A percentile compares a stretch with the other conserved stretches of the same genome.
These are phyloP conservation scores for Melinaea menophilus DNA, from an alignment of 2,888 invertebrate species.

Conservation along the genomic window DNA sequence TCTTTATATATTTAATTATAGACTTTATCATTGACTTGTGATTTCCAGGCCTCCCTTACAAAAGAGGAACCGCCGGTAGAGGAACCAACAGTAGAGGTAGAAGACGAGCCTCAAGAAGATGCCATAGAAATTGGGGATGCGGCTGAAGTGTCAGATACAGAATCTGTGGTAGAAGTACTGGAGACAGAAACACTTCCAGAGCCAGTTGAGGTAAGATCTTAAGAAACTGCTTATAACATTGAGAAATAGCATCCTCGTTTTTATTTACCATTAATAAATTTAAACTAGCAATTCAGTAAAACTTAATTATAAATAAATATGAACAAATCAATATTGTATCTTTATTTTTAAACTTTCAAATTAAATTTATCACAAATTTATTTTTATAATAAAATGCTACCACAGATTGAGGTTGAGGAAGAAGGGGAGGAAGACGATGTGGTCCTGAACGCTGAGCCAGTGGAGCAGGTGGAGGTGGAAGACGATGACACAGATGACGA, in stretches of 20 bases:
- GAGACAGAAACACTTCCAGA: conserved; percentile 41
- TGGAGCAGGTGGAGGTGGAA: conserved; percentile 81
- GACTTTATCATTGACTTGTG: too few relatives aligned
- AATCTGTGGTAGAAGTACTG: conserved; percentile 65
- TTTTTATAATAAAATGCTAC: background rate
- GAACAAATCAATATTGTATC: too few relatives aligned
- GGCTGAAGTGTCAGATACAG: conserved; percentile 56
- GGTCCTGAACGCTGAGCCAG: conserved; percentile 82
- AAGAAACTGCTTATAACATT: background rate
- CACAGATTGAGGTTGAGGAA: conserved; percentile 48
- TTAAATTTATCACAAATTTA: background rate
- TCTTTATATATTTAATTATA: too few relatives aligned
- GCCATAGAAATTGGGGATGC: conserved; percentile 69
- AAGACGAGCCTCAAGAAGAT: conserved; percentile 51
- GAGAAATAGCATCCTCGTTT: background rate
- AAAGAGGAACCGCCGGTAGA: conserved; percentile 51
- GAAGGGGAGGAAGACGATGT: conserved; percentile 83
- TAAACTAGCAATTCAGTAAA: too few relatives aligned
- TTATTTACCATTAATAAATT: background rate
- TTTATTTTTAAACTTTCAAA: background rate
- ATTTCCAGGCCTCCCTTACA: conserved; percentile 52
- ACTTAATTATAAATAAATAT: too few relatives aligned
- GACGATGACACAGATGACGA: conserved; percentile 81
- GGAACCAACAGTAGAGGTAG: conserved; percentile 37
- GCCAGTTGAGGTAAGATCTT: conserved; percentile 52